Evolutionary conservation across 2,888 invertebrate species (phyloP).

Genomic region (Monoplex corrugatus): DNA sequence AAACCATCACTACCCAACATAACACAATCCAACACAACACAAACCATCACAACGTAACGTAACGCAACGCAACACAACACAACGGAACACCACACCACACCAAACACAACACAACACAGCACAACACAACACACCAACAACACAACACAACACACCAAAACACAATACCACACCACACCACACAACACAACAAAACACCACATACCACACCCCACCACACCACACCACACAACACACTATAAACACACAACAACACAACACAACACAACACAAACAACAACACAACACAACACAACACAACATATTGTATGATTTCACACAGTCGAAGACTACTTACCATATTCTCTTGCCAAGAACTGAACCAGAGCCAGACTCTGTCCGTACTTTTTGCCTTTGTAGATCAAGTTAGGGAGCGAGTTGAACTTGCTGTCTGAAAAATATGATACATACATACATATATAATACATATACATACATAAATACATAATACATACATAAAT

Average conservation of each 20-base stretch:
- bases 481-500: not conserved
- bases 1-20: not conserved
- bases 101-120: not conserved
- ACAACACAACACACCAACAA: too few species aligned
- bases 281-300: not conserved
- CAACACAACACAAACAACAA: not conserved
- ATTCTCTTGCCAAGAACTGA: conserved; percentile 40
- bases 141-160: not conserved
- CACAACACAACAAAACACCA: too few species aligned
- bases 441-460: not conserved
- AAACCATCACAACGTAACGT: not conserved
- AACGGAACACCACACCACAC: not conserved
- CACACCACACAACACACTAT: not conserved
- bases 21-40: not conserved
- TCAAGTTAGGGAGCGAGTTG: conserved; percentile 11
- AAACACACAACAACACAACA: not conserved
- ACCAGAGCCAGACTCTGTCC: conserved; percentile 49
- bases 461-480: not conserved
- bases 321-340: conserved; percentile 38
- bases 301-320: too few species aligned
- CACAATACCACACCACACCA: not conserved
- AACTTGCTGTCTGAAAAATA: conserved; percentile 15
- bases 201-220: too few species aligned
- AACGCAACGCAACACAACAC: too few species aligned
- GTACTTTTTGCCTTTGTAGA: conserved; percentile 4